These are phyloP conservation scores for Datnioides undecimradiatus DNA, from an alignment of 2,113 vertebrate species.

Conservation along the genomic window DNA sequence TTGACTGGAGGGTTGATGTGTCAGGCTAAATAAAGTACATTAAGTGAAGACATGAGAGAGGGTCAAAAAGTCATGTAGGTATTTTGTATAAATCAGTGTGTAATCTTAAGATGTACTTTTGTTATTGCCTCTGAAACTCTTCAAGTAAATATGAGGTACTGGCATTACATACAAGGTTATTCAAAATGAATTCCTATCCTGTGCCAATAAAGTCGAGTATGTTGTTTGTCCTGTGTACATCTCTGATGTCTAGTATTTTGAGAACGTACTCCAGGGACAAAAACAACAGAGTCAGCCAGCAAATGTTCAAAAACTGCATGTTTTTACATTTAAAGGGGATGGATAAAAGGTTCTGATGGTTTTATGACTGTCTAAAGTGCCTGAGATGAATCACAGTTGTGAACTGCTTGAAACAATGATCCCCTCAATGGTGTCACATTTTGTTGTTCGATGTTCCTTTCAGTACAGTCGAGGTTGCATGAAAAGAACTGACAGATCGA, in stretches of 20 bases:
- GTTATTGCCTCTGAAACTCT: not conserved
- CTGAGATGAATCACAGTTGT: too few species aligned
- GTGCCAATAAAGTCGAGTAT: not conserved
- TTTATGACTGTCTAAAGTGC: too few species aligned
- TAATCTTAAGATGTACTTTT: not conserved
- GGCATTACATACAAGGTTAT: not conserved
- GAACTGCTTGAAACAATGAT: too few species aligned
- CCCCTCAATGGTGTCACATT: too few species aligned
- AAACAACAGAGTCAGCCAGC: not conserved
- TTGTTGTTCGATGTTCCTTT: too few species aligned
- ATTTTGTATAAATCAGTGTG: conserved; percentile 1
- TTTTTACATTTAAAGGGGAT: not conserved
- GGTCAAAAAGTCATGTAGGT: conserved; percentile 38
- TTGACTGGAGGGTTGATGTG: conserved; percentile 40
- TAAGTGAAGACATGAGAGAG: conserved; percentile 27
- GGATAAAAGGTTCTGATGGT: too few species aligned
- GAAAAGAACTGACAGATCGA: too few species aligned
- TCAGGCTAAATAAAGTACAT: conserved; percentile 44
- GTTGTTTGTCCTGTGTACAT: not conserved
- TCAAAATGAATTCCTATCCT: not conserved
- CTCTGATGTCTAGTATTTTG: not conserved
- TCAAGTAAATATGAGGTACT: not conserved
- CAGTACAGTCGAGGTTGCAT: too few species aligned
- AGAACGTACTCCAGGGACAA: not conserved
- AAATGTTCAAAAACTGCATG: not conserved